Conservation (phyloP, 2,113 vertebrate species). For the Corythoichthys haematopterus region DNA sequence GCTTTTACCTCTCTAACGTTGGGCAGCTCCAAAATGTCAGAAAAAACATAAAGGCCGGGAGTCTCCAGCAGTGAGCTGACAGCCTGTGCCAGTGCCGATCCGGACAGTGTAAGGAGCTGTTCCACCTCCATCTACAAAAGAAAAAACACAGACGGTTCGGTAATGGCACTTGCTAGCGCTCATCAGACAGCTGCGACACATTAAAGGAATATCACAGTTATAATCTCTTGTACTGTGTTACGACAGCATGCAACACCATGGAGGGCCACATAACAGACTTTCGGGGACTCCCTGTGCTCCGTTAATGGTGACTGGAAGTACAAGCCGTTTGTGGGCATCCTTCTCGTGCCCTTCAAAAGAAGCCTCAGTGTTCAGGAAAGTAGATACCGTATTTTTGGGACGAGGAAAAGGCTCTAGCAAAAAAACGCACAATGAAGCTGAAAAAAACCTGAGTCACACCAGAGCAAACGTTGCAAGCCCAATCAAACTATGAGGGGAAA, state of each 20-base stretch:
- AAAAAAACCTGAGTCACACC: no score
- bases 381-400: background rate
- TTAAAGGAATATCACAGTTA: background rate
- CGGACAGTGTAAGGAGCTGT: constrained; percentile 76
- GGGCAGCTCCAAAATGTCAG: constrained; percentile 75
- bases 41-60: constrained; percentile 78
- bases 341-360: constrained; percentile 16
- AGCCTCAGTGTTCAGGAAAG: background rate
- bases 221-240: constrained; percentile 4
- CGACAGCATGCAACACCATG: background rate
- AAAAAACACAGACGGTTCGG: constrained; percentile 29
- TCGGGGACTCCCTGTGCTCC: background rate
- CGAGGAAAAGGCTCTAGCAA: constrained; percentile 11
- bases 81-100: constrained; percentile 71
- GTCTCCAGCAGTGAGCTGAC: constrained; percentile 77
- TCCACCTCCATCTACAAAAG: constrained; percentile 75
- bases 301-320: constrained; percentile 1
- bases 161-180: background rate
- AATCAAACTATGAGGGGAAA: no score
- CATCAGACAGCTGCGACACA: constrained; percentile 1
- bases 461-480: no score
- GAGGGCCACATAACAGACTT: background rate
- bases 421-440: constrained; percentile 9
- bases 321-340: background rate
- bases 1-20: constrained; percentile 75